These are phyloP conservation scores for Melanotaenia nigrans DNA, from an alignment of 2,797 vertebrate species.

Conservation along the genomic window DNA sequence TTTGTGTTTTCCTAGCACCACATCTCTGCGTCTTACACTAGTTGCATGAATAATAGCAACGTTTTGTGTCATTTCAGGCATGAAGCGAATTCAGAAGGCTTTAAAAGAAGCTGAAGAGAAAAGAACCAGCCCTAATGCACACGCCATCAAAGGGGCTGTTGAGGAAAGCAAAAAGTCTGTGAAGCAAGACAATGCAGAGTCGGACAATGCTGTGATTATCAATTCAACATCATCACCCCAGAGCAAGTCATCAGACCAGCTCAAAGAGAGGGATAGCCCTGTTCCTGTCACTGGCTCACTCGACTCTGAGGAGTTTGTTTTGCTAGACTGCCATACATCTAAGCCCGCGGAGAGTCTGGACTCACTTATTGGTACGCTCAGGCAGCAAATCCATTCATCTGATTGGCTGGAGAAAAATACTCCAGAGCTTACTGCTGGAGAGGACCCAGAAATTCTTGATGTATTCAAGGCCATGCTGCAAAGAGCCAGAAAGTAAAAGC, in stretches of 20 bases:
- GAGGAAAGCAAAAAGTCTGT: conserved; percentile 47
- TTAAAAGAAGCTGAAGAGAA: conserved; percentile 76
- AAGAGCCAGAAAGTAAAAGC: conserved; percentile 78
- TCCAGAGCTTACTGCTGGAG: conserved; percentile 81
- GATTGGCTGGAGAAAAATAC: conserved; percentile 90
- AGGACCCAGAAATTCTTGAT: conserved; percentile 83
- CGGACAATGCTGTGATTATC: conserved; percentile 61
- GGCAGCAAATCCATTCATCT: conserved; percentile 88
- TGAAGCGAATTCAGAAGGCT: conserved; percentile 88
- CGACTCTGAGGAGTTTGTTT: conserved; percentile 70
- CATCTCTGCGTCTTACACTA: conserved; percentile 1
- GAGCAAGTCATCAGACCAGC: conserved; percentile 65
- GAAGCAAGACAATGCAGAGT: conserved; percentile 47
- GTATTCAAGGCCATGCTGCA: conserved; percentile 84
- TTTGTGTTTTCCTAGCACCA: not conserved
- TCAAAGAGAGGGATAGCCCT: conserved; percentile 57
- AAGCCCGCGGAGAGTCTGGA: conserved; percentile 74
- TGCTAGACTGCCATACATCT: conserved; percentile 76
- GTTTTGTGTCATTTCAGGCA: conserved; percentile 79
- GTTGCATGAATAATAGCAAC: conserved; percentile 26
- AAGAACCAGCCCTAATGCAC: conserved; percentile 30
- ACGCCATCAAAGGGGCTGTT: conserved; percentile 35
- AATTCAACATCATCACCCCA: conserved; percentile 62
- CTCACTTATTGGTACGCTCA: conserved; percentile 88
- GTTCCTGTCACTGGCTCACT: conserved; percentile 57